Evolutionary conservation across 2,888 invertebrate genomes (phyloP).

Genomic region (Ryuthela nishihirai): DNA sequence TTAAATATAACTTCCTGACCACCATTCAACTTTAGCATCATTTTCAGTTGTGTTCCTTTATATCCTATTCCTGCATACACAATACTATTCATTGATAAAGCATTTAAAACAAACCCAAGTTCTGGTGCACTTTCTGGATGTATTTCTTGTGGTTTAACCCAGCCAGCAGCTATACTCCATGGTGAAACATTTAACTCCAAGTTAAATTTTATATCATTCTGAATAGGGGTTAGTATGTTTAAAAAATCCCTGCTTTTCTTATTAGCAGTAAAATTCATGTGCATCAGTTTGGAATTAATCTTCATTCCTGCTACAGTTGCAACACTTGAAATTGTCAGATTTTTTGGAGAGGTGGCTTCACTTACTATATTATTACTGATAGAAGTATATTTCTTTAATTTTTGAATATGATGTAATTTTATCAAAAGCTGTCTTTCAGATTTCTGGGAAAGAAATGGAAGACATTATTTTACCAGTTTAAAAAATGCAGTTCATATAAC

Average conservation of each 20-base stretch:
- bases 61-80: conserved; percentile 67
- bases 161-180: conserved; percentile 48
- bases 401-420: too few relatives aligned
- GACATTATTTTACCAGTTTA: neutral
- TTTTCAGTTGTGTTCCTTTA: conserved; percentile 85
- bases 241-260: neutral
- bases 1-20: conserved; percentile 80
- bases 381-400: neutral
- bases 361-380: neutral
- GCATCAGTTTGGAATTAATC: conserved; percentile 28
- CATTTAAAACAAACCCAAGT: conserved; percentile 47
- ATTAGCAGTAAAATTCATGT: conserved; percentile 20
- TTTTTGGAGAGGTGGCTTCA: conserved; percentile 4
- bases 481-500: neutral
- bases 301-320: conserved; percentile 34
- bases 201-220: conserved; percentile 1
- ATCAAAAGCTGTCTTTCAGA: too few relatives aligned
- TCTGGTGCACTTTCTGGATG: conserved; percentile 46
- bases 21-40: conserved; percentile 70
- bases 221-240: neutral
- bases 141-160: conserved; percentile 47
- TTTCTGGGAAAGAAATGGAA: too few relatives aligned
- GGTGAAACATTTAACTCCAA: conserved; percentile 32
- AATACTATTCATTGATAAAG: conserved; percentile 48
- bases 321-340: conserved; percentile 28